phyloP scores from a whole-genome alignment of 2,113 vertebrate species.

The Alectura lathami region DNA sequence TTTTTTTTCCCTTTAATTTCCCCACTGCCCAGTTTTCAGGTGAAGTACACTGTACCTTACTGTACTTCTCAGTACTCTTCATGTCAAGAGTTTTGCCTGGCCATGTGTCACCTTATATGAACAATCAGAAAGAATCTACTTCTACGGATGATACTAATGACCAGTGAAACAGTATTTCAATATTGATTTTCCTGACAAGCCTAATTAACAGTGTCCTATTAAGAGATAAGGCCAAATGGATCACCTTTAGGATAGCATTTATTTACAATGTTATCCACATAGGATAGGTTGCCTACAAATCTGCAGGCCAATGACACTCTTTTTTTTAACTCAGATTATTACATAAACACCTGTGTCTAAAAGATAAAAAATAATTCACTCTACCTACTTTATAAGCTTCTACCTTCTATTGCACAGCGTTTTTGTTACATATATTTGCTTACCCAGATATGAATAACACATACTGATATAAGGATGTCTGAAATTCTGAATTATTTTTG shows the following conservation, averaged over 20 bases:
- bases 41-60: not conserved
- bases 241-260: conserved; percentile 19
- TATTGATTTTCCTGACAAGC: conserved; percentile 56
- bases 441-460: not conserved
- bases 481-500: not conserved
- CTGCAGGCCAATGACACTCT: not conserved
- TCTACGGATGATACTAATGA: not conserved
- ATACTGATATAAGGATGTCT: rapidly evolving
- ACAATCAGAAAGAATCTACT: not conserved
- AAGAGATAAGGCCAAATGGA: conserved; percentile 23
- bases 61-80: not conserved
- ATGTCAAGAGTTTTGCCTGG: not conserved
- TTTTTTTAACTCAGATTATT: conserved; percentile 42
- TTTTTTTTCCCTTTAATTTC: not conserved
- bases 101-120: not conserved
- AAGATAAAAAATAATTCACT: not conserved
- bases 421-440: not conserved
- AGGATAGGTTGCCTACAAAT: not conserved
- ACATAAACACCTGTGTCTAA: not conserved
- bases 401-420: not conserved
- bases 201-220: conserved; percentile 39
- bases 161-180: not conserved
- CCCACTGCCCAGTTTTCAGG: not conserved
- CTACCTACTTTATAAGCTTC: not conserved
- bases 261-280: conserved; percentile 7